Evolutionary conservation across 2,888 invertebrate genomes (phyloP).

Genomic region (Amphiduros pacificus): DNA sequence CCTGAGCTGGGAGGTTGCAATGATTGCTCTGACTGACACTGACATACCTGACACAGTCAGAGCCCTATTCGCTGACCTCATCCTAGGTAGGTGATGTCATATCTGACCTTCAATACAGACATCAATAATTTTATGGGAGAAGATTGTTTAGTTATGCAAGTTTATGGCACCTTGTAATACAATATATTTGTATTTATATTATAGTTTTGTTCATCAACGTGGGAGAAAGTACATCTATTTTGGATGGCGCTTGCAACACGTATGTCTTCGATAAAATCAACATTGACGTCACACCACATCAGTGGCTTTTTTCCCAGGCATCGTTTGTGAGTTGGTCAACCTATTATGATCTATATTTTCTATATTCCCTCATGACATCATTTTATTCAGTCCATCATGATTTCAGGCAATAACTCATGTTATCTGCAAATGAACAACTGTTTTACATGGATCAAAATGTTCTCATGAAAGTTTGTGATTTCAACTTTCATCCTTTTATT

Average conservation of each 20-base stretch:
- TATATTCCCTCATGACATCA: too few relatives aligned
- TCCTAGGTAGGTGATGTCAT: not conserved
- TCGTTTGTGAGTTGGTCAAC: not conserved
- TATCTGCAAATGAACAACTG: too few relatives aligned
- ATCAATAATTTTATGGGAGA: not conserved
- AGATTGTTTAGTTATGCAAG: too few relatives aligned
- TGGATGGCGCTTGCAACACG: not conserved
- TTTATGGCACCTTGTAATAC: too few relatives aligned
- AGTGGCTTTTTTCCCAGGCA: not conserved
- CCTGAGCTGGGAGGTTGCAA: not conserved
- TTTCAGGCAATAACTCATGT: too few relatives aligned
- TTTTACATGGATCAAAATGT: too few relatives aligned
- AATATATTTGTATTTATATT: not conserved
- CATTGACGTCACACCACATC: not conserved
- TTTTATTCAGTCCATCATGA: too few relatives aligned
- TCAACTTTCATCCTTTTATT: too few relatives aligned
- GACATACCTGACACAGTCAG: constrained; percentile 3
- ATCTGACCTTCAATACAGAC: not conserved
- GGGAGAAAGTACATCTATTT: constrained; percentile 5
- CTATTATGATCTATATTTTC: not conserved
- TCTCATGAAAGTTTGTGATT: too few relatives aligned
- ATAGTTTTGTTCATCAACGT: constrained; percentile 8
- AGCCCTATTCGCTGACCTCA: constrained; percentile 4
- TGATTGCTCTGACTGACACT: not conserved
- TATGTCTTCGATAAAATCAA: not conserved